A percentile compares a stretch with the other conserved stretches of the same genome.
Evolutionary conservation across 2,888 invertebrate genomes (phyloP).

Genomic region (Noctua comes): DNA sequence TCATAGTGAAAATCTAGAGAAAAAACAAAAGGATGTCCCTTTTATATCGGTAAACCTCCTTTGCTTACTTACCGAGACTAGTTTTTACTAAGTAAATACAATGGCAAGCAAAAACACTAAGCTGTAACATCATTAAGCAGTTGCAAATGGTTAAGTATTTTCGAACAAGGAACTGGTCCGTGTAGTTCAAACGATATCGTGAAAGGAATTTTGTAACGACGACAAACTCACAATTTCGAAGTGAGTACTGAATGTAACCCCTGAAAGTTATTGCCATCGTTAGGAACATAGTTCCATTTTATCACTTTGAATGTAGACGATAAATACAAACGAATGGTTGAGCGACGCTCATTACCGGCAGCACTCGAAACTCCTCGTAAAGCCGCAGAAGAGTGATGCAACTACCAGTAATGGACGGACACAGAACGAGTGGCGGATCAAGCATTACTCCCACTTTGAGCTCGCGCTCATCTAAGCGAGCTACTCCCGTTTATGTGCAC

Average conservation of each 20-base stretch:
- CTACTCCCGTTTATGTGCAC: conserved; percentile 60
- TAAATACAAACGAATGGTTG: conserved; percentile 67
- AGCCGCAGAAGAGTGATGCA: conserved; percentile 70
- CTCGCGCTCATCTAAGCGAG: conserved; percentile 65
- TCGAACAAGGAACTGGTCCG: conserved; percentile 20
- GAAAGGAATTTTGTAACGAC: conserved; percentile 59
- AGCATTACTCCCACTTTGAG: conserved; percentile 70
- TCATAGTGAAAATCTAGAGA: neutral
- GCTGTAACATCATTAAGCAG: neutral
- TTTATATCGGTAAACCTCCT: neutral
- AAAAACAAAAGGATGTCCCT: neutral
- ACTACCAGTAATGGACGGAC: conserved; percentile 64
- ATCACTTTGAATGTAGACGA: conserved; percentile 65
- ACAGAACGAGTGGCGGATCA: conserved; percentile 72
- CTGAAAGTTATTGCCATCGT: conserved; percentile 63
- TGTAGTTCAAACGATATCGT: conserved; percentile 36
- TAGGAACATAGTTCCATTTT: conserved; percentile 63
- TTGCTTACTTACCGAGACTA: neutral
- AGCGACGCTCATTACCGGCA: conserved; percentile 70
- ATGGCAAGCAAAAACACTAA: conserved; percentile 4
- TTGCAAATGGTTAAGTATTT: conserved; percentile 28
- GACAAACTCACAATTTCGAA: conserved; percentile 57
- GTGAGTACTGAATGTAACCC: conserved; percentile 55
- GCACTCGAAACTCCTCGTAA: conserved; percentile 67
- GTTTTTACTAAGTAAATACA: neutral